These are phyloP conservation scores for Pungitius pungitius DNA, from an alignment of 2,113 vertebrate species.

Conservation along the genomic window DNA sequence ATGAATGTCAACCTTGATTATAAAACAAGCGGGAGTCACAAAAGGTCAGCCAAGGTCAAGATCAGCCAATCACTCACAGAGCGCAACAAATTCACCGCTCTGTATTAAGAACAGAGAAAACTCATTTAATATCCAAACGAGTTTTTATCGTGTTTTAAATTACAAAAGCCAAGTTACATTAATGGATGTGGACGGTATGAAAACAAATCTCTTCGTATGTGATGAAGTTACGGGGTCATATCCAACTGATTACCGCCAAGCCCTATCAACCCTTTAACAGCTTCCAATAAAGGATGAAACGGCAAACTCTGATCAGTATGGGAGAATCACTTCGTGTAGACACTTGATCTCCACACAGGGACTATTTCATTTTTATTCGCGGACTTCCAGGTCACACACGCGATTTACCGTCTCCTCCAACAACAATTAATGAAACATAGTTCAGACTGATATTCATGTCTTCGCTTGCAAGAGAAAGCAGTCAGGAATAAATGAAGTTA, in stretches of 20 bases:
- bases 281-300: neutral
- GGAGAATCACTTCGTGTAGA: neutral
- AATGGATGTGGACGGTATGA: slow-evolving; percentile 9
- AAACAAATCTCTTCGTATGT: slow-evolving; percentile 10
- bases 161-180: neutral
- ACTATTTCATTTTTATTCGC: neutral
- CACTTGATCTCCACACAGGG: neutral
- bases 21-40: slow-evolving; percentile 31
- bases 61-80: slow-evolving; percentile 33
- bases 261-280: neutral
- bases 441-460: neutral
- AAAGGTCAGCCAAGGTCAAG: slow-evolving; percentile 44
- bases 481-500: slow-evolving; percentile 20
- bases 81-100: slow-evolving; percentile 22
- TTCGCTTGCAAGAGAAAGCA: slow-evolving; percentile 14
- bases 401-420: neutral
- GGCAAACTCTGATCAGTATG: neutral
- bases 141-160: slow-evolving; percentile 24
- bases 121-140: slow-evolving; percentile 31
- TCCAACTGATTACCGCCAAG: neutral
- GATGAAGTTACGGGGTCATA: neutral
- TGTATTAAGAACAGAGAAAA: slow-evolving; percentile 36
- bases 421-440: neutral
- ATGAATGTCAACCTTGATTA: slow-evolving; percentile 43
- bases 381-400: neutral